Conservation (phyloP, 2,797 vertebrate genomes). For the Notamacropus eugenii region DNA sequence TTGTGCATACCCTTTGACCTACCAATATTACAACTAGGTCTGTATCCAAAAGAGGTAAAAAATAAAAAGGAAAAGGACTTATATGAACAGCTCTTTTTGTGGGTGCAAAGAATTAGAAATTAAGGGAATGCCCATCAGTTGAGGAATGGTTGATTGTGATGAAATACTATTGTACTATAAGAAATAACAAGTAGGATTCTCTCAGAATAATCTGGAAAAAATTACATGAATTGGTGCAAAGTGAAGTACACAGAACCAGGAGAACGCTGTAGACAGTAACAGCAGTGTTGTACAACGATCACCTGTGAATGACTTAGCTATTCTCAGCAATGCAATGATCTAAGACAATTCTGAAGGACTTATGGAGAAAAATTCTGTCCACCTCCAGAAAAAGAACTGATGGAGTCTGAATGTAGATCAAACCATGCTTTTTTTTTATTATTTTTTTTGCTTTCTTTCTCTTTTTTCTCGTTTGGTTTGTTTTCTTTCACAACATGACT, state of each 20-base stretch:
- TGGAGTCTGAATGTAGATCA: too few species aligned
- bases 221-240: neutral
- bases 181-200: neutral
- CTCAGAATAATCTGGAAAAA: neutral
- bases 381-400: too few species aligned
- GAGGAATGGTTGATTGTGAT: neutral
- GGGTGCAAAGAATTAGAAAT: neutral
- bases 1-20: neutral
- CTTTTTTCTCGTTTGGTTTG: neutral
- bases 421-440: too few species aligned
- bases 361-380: too few species aligned
- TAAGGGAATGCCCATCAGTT: neutral
- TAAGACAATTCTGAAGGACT: too few species aligned
- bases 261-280: neutral
- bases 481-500: too few species aligned
- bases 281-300: neutral
- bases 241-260: neutral
- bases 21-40: neutral
- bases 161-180: neutral
- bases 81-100: neutral
- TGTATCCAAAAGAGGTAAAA: neutral
- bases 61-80: neutral
- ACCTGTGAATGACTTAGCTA: too few species aligned
- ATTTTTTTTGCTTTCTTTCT: neutral
- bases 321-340: too few species aligned